These are phyloP conservation scores for Motacilla tschutschensis DNA, from an alignment of 2,113 vertebrate species.

Conservation along the genomic window DNA sequence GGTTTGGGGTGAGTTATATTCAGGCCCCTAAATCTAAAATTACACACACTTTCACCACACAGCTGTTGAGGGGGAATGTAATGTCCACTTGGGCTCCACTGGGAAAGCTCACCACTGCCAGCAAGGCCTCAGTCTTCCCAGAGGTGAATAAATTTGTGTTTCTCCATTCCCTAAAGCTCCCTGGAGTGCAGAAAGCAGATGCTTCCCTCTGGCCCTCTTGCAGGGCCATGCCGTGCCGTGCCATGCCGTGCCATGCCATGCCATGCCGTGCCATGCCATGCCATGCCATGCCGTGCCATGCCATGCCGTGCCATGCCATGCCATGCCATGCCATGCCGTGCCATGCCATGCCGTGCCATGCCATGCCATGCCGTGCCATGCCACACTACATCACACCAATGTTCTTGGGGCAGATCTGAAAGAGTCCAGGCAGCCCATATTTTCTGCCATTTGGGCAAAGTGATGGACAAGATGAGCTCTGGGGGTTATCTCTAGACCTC, in stretches of 20 bases:
- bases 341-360: no score
- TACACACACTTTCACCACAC: not conserved
- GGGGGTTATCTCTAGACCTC: not conserved
- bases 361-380: no score
- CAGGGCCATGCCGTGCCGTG: not conserved
- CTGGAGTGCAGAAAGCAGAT: not conserved
- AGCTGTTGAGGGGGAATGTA: not conserved
- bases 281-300: no score
- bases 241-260: no score
- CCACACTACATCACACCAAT: rapidly evolving
- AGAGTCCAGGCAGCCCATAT: not conserved
- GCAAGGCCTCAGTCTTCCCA: not conserved
- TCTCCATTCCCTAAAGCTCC: not conserved
- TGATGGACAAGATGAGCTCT: not conserved
- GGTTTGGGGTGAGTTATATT: not conserved
- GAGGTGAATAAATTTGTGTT: not conserved
- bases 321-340: no score
- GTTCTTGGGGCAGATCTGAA: not conserved
- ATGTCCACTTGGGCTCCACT: not conserved
- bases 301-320: no score
- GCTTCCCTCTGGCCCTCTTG: not conserved
- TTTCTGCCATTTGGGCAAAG: not conserved
- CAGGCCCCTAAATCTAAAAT: not conserved
- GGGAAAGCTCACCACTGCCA: not conserved
- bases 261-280: no score